Evolutionary conservation across 2,888 invertebrate species (phyloP), one percentile per base, ranked within the genome.

Genomic region (Drosophila paramelanica): DNA sequence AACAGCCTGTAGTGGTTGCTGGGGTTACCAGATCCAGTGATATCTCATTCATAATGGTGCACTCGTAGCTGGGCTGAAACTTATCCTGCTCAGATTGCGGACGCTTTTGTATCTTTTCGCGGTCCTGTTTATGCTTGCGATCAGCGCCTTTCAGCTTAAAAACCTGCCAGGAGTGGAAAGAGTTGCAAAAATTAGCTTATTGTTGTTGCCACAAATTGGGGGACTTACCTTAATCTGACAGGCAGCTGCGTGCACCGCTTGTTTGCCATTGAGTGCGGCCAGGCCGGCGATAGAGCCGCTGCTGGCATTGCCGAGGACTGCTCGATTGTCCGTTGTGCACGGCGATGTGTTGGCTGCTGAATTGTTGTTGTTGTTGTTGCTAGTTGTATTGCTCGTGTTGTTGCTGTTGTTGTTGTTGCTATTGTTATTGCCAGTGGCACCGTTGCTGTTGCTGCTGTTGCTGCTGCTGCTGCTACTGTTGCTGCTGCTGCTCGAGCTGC

Each of bases 81-180:
- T 98, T 98, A 77, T 98, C 97, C 82, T 97, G 95, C 91, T 98
- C 98, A 2, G 95, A 93, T 14, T 95, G 93, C 5, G 97, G 96
- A 55, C 97, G 94, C 69, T 98, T 96, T 92, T 96, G 95, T 88
- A 99, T 97, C 92, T 98, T 98, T 92, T 98, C 98, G 1, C 97
- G 94, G 92, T 99, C 99, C 90, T 98, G 98, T 91, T 99, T 98
- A 92, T 98, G 98, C 90, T 99, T 99, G 51, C 99, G 94, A 92
- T 99, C 98, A 0, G 98, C 99, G 3, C 99, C 98, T 92, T 99
- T 99, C 67, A 98, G 93, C 93, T 98, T 96, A 91, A 97, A 96
- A 42, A 96, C 94, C 94, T 94, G 68, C 14, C 17, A 41, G 6
- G 11, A 47, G 42, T 6, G 5, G 14, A 13, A 14, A 3, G 4